phyloP scores from a whole-genome alignment of 2,888 invertebrate species.

The Coenonympha arcania region DNA sequence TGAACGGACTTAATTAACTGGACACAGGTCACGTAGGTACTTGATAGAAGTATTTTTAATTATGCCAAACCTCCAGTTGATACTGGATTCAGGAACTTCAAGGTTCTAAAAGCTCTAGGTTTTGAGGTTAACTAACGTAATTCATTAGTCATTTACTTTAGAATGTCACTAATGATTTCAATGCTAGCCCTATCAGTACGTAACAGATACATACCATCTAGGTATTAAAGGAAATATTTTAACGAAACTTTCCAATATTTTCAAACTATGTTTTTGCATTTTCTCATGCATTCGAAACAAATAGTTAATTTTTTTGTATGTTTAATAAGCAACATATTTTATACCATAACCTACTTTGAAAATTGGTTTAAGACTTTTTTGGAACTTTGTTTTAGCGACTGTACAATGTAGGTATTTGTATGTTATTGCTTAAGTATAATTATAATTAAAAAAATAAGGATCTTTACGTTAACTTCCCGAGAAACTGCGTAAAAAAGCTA shows the following conservation, averaged over 20 bases:
- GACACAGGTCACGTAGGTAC: not conserved
- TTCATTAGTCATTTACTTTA: not conserved
- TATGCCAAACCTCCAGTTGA: not conserved
- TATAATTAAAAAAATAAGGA: not conserved
- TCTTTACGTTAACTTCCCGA: not conserved
- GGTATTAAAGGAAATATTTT: no score
- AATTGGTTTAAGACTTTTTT: not conserved
- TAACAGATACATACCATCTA: no score
- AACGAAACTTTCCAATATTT: no score
- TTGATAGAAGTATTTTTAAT: not conserved
- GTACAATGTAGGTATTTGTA: no score
- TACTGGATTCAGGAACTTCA: not conserved
- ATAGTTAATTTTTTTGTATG: no score
- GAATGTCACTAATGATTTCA: not conserved
- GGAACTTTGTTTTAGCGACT: not conserved
- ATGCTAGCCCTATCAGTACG: not conserved
- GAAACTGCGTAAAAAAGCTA: not conserved
- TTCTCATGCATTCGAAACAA: no score
- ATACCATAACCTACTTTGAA: no score
- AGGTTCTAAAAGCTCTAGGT: conserved; percentile 1
- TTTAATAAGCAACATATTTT: no score
- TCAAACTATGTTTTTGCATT: no score
- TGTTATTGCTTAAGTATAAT: not conserved
- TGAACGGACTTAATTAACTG: conserved; percentile 4
- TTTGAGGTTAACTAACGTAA: no score